phyloP scores from a whole-genome alignment of 2,888 invertebrate species.

The Agrilus cyanescens region DNA sequence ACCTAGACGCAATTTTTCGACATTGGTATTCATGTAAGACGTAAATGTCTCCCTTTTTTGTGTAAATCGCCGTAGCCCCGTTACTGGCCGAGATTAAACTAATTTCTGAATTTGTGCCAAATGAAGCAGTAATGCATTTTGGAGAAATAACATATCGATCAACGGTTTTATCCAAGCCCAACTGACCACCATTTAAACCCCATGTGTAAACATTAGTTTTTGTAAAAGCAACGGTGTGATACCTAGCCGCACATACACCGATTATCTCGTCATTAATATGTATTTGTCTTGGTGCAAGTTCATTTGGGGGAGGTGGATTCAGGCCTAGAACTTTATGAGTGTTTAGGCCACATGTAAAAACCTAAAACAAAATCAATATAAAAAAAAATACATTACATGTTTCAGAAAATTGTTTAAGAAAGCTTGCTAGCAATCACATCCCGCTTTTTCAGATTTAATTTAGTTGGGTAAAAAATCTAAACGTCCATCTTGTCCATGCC shows the following conservation, averaged over 20 bases:
- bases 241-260: constrained; percentile 55
- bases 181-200: constrained; percentile 74
- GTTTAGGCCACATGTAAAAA: constrained; percentile 54
- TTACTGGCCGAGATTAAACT: constrained; percentile 47
- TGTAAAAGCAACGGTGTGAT: constrained; percentile 61
- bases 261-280: constrained; percentile 34
- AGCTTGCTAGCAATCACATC: too few species aligned
- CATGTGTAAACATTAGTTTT: constrained; percentile 55
- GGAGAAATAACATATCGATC: constrained; percentile 37
- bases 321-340: constrained; percentile 52
- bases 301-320: constrained; percentile 37
- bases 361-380: constrained; percentile 28
- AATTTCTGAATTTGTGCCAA: constrained; percentile 17
- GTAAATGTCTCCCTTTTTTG: constrained; percentile 55
- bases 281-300: constrained; percentile 35
- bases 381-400: background rate
- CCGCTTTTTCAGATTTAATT: constrained; percentile 27
- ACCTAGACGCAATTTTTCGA: constrained; percentile 55
- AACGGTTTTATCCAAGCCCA: constrained; percentile 50
- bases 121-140: constrained; percentile 33
- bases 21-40: constrained; percentile 58
- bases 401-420: too few species aligned
- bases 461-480: constrained; percentile 54
- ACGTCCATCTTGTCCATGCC: constrained; percentile 67
- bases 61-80: constrained; percentile 55